phyloP scores from a whole-genome alignment of 2,888 invertebrate genomes.

The Strigamia transsilvanica region DNA sequence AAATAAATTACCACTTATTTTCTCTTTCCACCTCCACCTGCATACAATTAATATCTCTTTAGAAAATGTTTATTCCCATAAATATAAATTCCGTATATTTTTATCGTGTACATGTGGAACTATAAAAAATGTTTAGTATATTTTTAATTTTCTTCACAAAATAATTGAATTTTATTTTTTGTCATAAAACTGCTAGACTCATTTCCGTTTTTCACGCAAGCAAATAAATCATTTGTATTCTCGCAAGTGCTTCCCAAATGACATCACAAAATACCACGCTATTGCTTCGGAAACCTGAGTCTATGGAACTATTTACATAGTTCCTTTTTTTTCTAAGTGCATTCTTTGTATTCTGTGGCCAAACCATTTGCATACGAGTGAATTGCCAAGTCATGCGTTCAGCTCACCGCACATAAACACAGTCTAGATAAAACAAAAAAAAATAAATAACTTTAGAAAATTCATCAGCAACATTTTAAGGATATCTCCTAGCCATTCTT shows the following conservation, averaged over 20 bases:
- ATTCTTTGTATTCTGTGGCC: conserved; percentile 35
- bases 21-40: not conserved
- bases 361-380: conserved; percentile 21
- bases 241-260: conserved; percentile 3
- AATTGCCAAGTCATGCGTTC: conserved; percentile 18
- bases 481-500: not conserved
- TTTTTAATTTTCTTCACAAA: too few species aligned
- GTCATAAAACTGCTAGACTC: not conserved
- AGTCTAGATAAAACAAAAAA: not conserved
- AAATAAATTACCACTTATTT: conserved; percentile 22
- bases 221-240: conserved; percentile 23
- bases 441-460: conserved; percentile 12
- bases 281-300: conserved; percentile 31
- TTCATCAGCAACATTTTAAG: conserved; percentile 16
- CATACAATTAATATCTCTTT: not conserved
- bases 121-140: too few species aligned
- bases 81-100: not conserved
- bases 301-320: conserved; percentile 38
- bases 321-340: conserved; percentile 23
- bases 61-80: not conserved
- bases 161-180: not conserved
- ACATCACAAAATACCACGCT: conserved; percentile 21
- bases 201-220: not conserved
- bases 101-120: too few species aligned
- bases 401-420: not conserved